A percentile compares a stretch with the other conserved stretches of the same genome.
These are phyloP conservation scores for Danionella cerebrum DNA, from an alignment of 2,113 vertebrate genomes.

Conservation along the genomic window DNA sequence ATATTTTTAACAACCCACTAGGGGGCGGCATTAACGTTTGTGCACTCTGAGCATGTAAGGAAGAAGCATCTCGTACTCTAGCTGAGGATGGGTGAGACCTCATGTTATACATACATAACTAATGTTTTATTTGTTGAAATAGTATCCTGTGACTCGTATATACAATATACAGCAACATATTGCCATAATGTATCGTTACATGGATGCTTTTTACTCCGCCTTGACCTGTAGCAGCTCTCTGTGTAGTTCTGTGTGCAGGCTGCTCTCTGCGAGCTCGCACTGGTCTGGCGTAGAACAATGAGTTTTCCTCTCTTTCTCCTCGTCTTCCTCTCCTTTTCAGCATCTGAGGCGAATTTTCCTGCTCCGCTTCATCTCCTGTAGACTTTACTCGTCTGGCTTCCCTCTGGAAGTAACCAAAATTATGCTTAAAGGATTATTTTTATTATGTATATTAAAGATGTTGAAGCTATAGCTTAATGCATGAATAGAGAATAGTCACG, in stretches of 20 bases:
- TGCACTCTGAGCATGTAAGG: too few species aligned
- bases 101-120: too few species aligned
- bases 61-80: too few species aligned
- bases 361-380: slow-evolving; percentile 55
- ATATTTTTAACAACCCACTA: too few species aligned
- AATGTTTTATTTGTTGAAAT: too few species aligned
- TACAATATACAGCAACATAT: too few species aligned
- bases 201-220: not conserved
- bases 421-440: too few species aligned
- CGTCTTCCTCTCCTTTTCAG: slow-evolving; percentile 32
- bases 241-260: slow-evolving; percentile 24
- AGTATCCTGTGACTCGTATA: too few species aligned
- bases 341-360: slow-evolving; percentile 30
- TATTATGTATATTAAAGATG: too few species aligned
- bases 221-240: slow-evolving; percentile 43
- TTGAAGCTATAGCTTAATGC: not conserved
- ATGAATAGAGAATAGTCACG: not conserved
- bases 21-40: too few species aligned
- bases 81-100: too few species aligned
- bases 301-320: slow-evolving; percentile 43
- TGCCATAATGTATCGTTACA: too few species aligned
- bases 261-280: slow-evolving; percentile 49
- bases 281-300: slow-evolving; percentile 60
- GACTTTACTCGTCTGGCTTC: slow-evolving; percentile 61
- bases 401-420: slow-evolving; percentile 45